phyloP scores from a whole-genome alignment of 2,113 vertebrate genomes.

The Pungitius pungitius region DNA sequence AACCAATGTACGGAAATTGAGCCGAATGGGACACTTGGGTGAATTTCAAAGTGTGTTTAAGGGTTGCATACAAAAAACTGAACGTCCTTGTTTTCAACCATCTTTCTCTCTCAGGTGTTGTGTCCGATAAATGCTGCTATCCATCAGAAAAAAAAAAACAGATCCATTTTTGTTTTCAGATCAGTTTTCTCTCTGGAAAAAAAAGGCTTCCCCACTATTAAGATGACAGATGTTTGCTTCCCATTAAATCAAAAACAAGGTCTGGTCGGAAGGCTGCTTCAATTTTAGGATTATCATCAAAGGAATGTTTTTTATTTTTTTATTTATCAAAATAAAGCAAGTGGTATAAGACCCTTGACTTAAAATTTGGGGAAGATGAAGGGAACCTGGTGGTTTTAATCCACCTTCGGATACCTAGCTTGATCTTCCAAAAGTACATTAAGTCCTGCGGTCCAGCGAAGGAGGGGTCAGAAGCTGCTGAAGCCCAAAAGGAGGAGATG shows the following conservation, averaged over 20 bases:
- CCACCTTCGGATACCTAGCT: conserved; percentile 28
- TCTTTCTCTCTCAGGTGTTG: background rate
- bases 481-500: conserved; percentile 42
- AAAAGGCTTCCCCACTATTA: background rate
- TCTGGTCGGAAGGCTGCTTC: conserved; percentile 14
- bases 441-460: conserved; percentile 19
- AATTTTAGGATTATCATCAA: background rate
- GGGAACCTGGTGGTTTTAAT: conserved; percentile 26
- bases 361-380: background rate
- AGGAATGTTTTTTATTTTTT: background rate
- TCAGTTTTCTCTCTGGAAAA: background rate
- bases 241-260: background rate
- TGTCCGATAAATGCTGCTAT: background rate
- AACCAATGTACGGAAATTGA: conserved; percentile 10
- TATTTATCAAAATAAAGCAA: conserved; percentile 1
- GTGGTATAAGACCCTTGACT: background rate
- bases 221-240: background rate
- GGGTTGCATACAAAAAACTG: background rate
- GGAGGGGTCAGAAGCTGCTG: conserved; percentile 36
- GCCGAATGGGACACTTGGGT: background rate
- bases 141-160: conserved; percentile 4
- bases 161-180: conserved; percentile 6
- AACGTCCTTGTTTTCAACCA: background rate
- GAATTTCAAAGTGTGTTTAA: background rate
- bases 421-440: conserved; percentile 47